Evolutionary conservation across 2,888 invertebrate species (phyloP), one percentile per base, ranked within the genome.

Genomic region (Lysandra coridon): DNA sequence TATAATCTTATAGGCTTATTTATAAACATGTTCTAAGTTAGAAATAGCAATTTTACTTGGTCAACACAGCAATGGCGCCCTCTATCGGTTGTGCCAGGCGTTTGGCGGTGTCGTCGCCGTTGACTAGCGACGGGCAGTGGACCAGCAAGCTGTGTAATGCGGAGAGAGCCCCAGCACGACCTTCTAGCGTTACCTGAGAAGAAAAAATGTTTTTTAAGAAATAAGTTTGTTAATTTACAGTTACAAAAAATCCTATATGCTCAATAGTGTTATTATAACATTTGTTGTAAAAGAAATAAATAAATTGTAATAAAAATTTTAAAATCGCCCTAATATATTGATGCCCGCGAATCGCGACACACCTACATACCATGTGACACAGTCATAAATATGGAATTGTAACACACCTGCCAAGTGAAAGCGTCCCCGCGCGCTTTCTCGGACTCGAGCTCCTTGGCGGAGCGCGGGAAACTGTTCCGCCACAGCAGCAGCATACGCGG

Each of bases 381-480:
- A 23, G 23, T 23, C 23, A 23, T 23, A 23, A 23, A 23, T 23
- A 23, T 23, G 23, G 23, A 23, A 23, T 23, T 23, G 40, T 40
- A 5, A 33, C 23, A 79, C 81, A 97, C 97, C 95, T 98, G 98
- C 99, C 99, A 99, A n/a, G 99, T 99, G 88, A 99, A 99, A 0
- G 99, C 98, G 93, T 99, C 99, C 7, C 99, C 97, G 86, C 99
- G 95, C 23, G 98, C 97, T 85, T 99, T 99, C 91, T 99, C 99
- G 0, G 99, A 98, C 88, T 99, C 99, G 23, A 99, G 95, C 90
- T 99, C 99, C 88, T 99, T 99, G 64, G 97, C 96, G 0, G 99
- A 99, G 78, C 99, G 96, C 0, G 99, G 99, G 91, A 99, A 99
- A 44, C 99, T 99, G 90, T 99, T 99, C 84, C 99, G 96, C 99